A percentile compares a stretch with the other conserved stretches of the same genome.
phyloP scores from a whole-genome alignment of 1,140 invertebrate genomes.

The Chlorops oryzae region DNA sequence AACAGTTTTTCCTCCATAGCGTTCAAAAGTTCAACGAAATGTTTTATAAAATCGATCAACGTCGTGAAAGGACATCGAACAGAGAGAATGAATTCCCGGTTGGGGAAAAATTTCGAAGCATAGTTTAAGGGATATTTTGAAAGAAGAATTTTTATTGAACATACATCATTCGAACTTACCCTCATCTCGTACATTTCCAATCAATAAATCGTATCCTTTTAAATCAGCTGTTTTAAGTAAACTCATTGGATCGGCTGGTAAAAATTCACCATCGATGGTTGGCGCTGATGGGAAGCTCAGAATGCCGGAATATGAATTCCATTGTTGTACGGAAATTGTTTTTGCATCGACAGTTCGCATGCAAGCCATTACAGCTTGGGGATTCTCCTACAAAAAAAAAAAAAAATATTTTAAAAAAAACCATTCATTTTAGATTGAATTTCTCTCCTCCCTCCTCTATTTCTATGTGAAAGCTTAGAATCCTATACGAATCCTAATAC shows the following conservation, averaged over 20 bases:
- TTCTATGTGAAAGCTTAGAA: too few relatives aligned
- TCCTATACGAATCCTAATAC: not conserved
- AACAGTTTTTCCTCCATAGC: too few relatives aligned
- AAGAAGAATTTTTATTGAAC: too few relatives aligned
- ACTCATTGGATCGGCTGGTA: constrained; percentile 77
- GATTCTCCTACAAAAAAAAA: constrained; percentile 46
- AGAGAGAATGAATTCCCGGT: too few relatives aligned
- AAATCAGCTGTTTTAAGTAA: constrained; percentile 74
- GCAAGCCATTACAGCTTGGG: constrained; percentile 71
- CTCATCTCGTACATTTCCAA: constrained; percentile 85
- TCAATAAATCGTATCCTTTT: constrained; percentile 74
- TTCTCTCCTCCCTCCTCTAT: too few relatives aligned
- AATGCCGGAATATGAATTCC: constrained; percentile 85
- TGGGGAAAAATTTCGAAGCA: too few relatives aligned
- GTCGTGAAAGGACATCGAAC: too few relatives aligned
- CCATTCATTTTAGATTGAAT: too few relatives aligned
- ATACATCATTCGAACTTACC: too few relatives aligned
- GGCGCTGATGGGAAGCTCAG: constrained; percentile 83
- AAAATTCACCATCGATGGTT: constrained; percentile 78
- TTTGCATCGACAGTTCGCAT: constrained; percentile 79
- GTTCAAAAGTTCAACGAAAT: too few relatives aligned
- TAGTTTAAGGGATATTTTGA: too few relatives aligned
- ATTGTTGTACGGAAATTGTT: constrained; percentile 78
- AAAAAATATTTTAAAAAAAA: not conserved
- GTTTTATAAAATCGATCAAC: too few relatives aligned